phyloP scores from a whole-genome alignment of 2,113 vertebrate species.

The Rhinopomastus cyanomelas region DNA sequence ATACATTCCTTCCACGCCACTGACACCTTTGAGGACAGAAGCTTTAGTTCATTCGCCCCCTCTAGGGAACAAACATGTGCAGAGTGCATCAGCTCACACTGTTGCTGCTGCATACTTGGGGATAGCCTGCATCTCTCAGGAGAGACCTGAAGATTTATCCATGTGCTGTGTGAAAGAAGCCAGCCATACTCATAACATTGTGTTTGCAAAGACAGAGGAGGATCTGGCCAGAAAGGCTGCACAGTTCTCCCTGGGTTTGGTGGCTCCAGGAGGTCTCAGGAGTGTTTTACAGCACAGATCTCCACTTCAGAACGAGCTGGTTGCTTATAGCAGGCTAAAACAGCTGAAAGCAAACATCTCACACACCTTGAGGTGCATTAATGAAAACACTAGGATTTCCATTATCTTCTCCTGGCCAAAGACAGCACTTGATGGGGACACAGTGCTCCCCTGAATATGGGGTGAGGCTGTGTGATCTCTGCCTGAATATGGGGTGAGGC shows the following conservation, averaged over 20 bases:
- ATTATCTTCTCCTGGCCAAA: background rate
- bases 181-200: background rate
- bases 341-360: background rate
- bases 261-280: background rate
- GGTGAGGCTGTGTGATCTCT: background rate
- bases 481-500: background rate
- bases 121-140: accelerated
- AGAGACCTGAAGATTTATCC: background rate
- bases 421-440: background rate
- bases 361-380: background rate
- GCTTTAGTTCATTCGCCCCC: background rate
- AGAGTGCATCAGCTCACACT: background rate
- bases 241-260: background rate
- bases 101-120: background rate
- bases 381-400: background rate
- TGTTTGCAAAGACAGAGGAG: accelerated
- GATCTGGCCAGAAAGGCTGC: background rate
- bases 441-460: background rate
- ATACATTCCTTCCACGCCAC: background rate
- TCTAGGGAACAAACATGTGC: background rate
- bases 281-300: background rate
- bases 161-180: background rate
- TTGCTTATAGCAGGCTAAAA: background rate
- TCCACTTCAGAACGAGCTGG: background rate
- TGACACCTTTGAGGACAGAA: background rate